Evolutionary conservation across 2,113 vertebrate species (phyloP), one percentile per base, ranked within the genome.

Genomic region (Mesembrinibis cayennensis): DNA sequence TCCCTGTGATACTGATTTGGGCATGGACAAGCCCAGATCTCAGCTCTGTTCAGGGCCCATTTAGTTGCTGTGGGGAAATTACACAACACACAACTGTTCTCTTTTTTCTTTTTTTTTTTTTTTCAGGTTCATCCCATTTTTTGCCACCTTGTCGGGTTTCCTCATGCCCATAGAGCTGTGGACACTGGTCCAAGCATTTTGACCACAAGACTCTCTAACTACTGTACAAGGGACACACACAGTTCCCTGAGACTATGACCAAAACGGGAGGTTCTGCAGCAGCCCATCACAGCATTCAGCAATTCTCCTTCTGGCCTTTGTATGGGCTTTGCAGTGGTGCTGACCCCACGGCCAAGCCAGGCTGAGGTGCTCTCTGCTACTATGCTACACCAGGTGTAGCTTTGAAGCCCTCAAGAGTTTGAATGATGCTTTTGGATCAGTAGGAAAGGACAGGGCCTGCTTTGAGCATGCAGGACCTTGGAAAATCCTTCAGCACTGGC

Each of bases 91-190:
- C 2, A 56, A 27, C 7, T 81, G 8, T 34, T n/a, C 13, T 79
- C 11, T 38, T 26, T 25, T 29, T 30, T 11, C 20, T 16, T 2
- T 0, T 32, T n/a, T 8, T 36, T 53, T 36, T 10, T 5, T 32
- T 61, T 44, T 4, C 3, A 50, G 18, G 10, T 40, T 59, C 27
- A n/a, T 69, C 42, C 62, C 58, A 16, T 0, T 3, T 65, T 94
- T 85, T 90, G 53, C 10, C 40, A 26, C 38, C 32, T 66, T 2
- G 0, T 47, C 34, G 55, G 38, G 8, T 36, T 71, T 81, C 18
- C 26, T 90, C 5, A 9, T 44, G 21, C 23, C 50, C 11, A 5
- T 20, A 62, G 63, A 70, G 12, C 38, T 70, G 16, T 11, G n/a
- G 14, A 40, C 10, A 40, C 26, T 30, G 11, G 4, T 38, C 73